Evolutionary conservation across 2,888 invertebrate genomes (phyloP).

Genomic region (Laothoe populi): DNA sequence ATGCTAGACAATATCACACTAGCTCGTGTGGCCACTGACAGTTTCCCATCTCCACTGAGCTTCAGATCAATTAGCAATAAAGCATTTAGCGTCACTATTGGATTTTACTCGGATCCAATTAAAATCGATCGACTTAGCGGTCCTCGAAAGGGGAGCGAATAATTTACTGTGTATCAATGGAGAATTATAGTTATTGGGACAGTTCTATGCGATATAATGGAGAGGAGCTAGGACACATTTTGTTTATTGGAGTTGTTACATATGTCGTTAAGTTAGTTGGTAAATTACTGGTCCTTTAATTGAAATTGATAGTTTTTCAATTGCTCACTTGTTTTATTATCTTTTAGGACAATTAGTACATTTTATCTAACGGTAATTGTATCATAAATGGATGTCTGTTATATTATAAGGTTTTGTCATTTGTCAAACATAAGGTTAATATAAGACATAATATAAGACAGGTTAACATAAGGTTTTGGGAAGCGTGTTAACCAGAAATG

Average conservation of each 20-base stretch:
- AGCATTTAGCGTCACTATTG: slow-evolving; percentile 58
- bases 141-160: slow-evolving; percentile 45
- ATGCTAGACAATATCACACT: slow-evolving; percentile 6
- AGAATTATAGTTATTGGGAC: slow-evolving; percentile 41
- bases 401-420: too few species aligned
- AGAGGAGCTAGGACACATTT: background rate
- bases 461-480: too few species aligned
- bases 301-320: background rate
- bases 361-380: too few species aligned
- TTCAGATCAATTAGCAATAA: slow-evolving; percentile 61
- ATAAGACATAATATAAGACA: too few species aligned
- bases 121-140: slow-evolving; percentile 51
- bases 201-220: slow-evolving; percentile 41
- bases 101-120: slow-evolving; percentile 63
- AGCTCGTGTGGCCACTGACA: slow-evolving; percentile 32
- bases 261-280: background rate
- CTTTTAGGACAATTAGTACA: background rate
- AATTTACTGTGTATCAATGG: slow-evolving; percentile 50
- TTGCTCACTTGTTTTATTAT: background rate
- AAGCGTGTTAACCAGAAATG: too few species aligned
- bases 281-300: background rate
- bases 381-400: too few species aligned
- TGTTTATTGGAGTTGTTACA: background rate
- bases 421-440: too few species aligned
- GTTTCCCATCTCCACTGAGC: slow-evolving; percentile 44